Conservation (phyloP, 2,113 vertebrate species). For the Ophthalmolycus amberensis region DNA sequence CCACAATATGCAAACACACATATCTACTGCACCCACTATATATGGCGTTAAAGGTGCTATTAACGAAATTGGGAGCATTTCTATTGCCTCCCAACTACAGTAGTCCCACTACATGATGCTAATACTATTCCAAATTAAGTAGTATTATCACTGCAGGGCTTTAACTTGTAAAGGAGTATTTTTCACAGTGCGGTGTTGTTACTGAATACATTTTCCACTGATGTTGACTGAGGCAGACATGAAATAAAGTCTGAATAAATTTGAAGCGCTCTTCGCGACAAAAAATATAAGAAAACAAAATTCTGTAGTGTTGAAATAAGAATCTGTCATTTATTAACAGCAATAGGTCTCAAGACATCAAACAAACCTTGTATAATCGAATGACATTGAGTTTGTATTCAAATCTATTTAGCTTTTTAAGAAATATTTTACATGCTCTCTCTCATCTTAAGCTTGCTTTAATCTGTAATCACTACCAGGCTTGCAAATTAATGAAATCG, state of each 20-base stretch:
- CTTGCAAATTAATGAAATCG: background rate
- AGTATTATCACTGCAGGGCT: background rate
- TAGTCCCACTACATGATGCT: background rate
- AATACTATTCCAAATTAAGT: background rate
- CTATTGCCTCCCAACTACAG: background rate
- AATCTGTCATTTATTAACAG: background rate
- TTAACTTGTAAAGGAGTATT: background rate
- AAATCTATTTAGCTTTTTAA: too few species aligned
- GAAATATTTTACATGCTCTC: background rate
- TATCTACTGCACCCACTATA: too few species aligned
- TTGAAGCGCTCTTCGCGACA: too few species aligned
- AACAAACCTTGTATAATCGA: background rate
- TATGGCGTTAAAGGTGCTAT: background rate
- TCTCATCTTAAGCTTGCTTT: background rate
- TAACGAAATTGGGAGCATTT: background rate
- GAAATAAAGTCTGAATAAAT: too few species aligned
- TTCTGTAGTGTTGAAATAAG: background rate
- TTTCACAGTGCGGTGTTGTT: background rate
- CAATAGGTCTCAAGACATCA: background rate
- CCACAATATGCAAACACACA: background rate
- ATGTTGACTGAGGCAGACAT: background rate
- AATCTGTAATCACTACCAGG: background rate
- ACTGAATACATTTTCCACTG: background rate
- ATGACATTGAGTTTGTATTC: background rate
- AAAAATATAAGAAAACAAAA: background rate